Evolutionary conservation across 2,113 vertebrate genomes (phyloP).

Genomic region (Nesospiza acunhae): DNA sequence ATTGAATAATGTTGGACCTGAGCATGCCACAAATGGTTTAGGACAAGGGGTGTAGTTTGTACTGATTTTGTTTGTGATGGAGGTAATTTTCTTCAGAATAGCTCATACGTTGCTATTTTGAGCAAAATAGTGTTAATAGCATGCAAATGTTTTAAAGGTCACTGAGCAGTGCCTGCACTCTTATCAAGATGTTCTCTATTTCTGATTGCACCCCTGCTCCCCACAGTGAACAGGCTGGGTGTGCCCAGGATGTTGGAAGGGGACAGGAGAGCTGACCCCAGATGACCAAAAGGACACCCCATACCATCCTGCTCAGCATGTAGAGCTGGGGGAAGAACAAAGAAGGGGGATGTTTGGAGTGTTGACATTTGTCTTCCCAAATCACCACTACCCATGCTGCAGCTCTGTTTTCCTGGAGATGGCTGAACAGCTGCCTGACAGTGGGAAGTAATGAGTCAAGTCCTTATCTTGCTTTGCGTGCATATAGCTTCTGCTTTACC

Average conservation of each 20-base stretch:
- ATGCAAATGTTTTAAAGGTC: neutral
- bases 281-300: neutral
- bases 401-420: neutral
- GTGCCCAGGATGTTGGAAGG: neutral
- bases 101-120: neutral
- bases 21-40: neutral
- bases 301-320: neutral
- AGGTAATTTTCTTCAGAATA: neutral
- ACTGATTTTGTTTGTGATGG: neutral
- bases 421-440: neutral
- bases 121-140: neutral
- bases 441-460: neutral
- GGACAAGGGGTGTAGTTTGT: neutral
- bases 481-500: neutral
- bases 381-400: fast-evolving
- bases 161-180: neutral
- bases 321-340: neutral
- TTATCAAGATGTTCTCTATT: neutral
- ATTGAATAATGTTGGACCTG: neutral
- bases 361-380: fast-evolving
- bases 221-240: fast-evolving
- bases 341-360: fast-evolving
- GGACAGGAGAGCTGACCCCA: neutral
- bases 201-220: neutral
- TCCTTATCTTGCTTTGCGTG: neutral